Base-by-base conservation (phyloP, 2,888 invertebrate genomes). In the Drosophila silvestris region DNA sequence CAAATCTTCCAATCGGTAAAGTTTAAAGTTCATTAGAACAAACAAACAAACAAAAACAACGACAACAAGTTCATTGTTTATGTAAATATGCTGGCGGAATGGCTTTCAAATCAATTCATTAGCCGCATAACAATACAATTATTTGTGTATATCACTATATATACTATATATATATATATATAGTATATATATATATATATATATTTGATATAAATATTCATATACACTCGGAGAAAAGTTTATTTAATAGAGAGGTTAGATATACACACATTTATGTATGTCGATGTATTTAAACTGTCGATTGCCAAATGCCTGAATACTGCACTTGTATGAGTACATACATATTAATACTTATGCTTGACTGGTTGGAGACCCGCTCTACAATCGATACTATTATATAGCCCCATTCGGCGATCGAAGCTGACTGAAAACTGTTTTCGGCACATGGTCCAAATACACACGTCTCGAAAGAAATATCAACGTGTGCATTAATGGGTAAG, bases 21-120 rank as follows among this genome's bases (percentile, higher is more conserved):
- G 64, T 72, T 81, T 65, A 57, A 62, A 79, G 73, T 81, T 79
- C 70, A 76, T 47, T 76, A 59, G 56, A 51, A 41, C 68, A 67
- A 70, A 53, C 41, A 44, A 47, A 33, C 35, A 51, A 47, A 61
- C 39, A 30, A 58, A 5, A 50, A 53, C 51, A 64, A 57, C 60
- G 53, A 53, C 44, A 60, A 50, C 39, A 44, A 51, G 57, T 66
- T 70, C 72, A 72, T 72, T 77, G 81, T 82, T 80, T 83, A 76
- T 70, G 82, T 77, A 82, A 82, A 82, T 79, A 74, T 74, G 79
- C 70, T 63, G 39, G 70, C 61, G 35, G 19, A 26, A 37, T 37
- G 51, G 54, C 58, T 70, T 70, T 81, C 75, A 68, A 87, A 87
- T 82, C 80, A 74, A 86, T 79, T 82, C 60, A 63, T 70, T 77